These are phyloP conservation scores for Gallinago stenura DNA, from an alignment of 2,797 vertebrate genomes.

Conservation along the genomic window DNA sequence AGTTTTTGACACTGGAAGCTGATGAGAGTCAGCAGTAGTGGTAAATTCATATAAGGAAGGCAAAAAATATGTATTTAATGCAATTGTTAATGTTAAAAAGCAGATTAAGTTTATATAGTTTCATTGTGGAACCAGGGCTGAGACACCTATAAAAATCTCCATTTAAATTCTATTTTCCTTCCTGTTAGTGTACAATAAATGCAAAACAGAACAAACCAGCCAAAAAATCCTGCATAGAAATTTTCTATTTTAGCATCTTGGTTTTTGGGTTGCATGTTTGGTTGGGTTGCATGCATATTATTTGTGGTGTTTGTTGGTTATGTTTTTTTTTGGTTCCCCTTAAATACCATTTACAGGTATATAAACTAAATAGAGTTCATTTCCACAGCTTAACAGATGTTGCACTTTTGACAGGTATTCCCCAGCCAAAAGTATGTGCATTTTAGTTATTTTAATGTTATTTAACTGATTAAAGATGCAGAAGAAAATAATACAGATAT, in stretches of 20 bases:
- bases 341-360: not conserved
- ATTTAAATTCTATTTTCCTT: slow-evolving; percentile 10
- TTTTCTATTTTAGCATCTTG: not conserved
- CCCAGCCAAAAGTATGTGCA: not conserved
- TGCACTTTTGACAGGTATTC: not conserved
- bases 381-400: not conserved
- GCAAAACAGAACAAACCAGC: not conserved
- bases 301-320: not conserved
- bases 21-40: not conserved
- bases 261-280: not conserved
- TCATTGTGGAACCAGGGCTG: not conserved
- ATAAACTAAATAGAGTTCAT: not conserved
- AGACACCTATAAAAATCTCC: not conserved
- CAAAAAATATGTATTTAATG: not conserved
- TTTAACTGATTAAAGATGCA: not conserved
- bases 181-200: not conserved
- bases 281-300: no score
- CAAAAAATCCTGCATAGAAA: not conserved
- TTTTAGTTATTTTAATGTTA: slow-evolving; percentile 13
- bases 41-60: not conserved
- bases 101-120: not conserved
- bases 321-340: accelerated
- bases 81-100: not conserved
- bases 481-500: not conserved
- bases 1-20: slow-evolving; percentile 36